A percentile compares a stretch with the other conserved stretches of the same genome.
phyloP scores from a whole-genome alignment of 2,113 vertebrate genomes.

The Bufo bufo region DNA sequence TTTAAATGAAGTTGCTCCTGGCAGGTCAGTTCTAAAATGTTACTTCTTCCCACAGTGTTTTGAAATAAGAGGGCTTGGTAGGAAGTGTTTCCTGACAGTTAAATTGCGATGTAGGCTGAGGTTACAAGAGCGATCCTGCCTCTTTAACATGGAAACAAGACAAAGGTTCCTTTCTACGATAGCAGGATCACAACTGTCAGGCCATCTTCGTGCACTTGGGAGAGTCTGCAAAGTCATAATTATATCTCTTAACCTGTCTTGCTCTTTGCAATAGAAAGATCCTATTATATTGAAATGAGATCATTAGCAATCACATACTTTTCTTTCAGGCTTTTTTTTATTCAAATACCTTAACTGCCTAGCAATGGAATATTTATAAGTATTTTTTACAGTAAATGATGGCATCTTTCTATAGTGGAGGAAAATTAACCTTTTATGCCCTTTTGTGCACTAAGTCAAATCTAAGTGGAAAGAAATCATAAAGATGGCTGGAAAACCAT shows the following conservation, averaged over 20 bases:
- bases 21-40: constrained; percentile 72
- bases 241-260: constrained; percentile 89
- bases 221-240: constrained; percentile 90
- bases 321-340: constrained; percentile 77
- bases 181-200: constrained; percentile 85
- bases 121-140: constrained; percentile 76
- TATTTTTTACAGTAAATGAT: constrained; percentile 71
- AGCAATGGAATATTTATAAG: constrained; percentile 80
- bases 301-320: constrained; percentile 87
- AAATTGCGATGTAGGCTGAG: constrained; percentile 83
- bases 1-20: constrained; percentile 71
- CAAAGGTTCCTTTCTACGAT: constrained; percentile 80
- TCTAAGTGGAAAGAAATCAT: not conserved
- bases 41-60: constrained; percentile 63
- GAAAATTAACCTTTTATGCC: constrained; percentile 37
- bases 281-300: constrained; percentile 94
- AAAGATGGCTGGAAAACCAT: not conserved
- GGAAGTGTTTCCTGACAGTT: constrained; percentile 80
- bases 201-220: constrained; percentile 78
- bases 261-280: constrained; percentile 86
- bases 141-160: constrained; percentile 80
- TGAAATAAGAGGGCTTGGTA: constrained; percentile 74
- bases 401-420: constrained; percentile 59
- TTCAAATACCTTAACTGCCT: constrained; percentile 82
- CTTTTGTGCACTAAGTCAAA: not conserved